Evolutionary conservation across 2,888 invertebrate species (phyloP), one percentile per base, ranked within the genome.

Genomic region (Alviniconcha strummeri): DNA sequence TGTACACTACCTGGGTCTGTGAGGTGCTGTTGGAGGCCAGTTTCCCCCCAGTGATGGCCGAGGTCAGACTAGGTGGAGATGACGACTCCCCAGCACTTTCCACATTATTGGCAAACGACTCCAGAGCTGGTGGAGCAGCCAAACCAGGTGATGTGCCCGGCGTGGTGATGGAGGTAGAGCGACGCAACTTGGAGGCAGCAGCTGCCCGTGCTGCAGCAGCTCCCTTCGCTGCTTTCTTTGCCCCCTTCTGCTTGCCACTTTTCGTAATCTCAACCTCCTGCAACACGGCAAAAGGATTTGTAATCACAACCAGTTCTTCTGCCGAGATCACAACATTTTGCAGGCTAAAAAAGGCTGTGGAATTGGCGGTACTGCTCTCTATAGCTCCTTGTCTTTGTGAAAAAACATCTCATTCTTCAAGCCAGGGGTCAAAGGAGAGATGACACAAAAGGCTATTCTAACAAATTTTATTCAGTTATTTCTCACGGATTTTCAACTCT

Each of bases 181-280:
- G 72, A 9, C 84, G 72, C 52, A 78, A 19, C 72, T 81, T 74
- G 56, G 78, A 57, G 54, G 74, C 77, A 15, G 77, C 60, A 57
- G 83, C 80, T 19, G 82, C 77, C 17, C 83, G 67, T 72, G 82
- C 80, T 74, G 84, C 84, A 7, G 85, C 82, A 17, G 84, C 84
- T 56, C 83, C 84, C 36, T 83, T 82, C 8, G 78, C 85, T 60
- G 81, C 83, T 69, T 86, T 86, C 6, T 83, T 82, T 13, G 82
- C 81, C 36, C 85, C 83, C 17, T 85, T 85, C 64, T 85, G 84
- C 36, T 84, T 85, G 11, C 86, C 84, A 36, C 83, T 82, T 7
- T 92, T 93, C 90, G 94, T 94, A 13, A 93, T 88, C 85, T 94
- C 94, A n/a, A 89, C 84, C 88, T 94, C 93, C 93, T 93, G 88